A percentile compares a stretch with the other conserved stretches of the same genome.
Conservation (phyloP, 2,797 vertebrate genomes). For the Mormyrops attenuatus region DNA sequence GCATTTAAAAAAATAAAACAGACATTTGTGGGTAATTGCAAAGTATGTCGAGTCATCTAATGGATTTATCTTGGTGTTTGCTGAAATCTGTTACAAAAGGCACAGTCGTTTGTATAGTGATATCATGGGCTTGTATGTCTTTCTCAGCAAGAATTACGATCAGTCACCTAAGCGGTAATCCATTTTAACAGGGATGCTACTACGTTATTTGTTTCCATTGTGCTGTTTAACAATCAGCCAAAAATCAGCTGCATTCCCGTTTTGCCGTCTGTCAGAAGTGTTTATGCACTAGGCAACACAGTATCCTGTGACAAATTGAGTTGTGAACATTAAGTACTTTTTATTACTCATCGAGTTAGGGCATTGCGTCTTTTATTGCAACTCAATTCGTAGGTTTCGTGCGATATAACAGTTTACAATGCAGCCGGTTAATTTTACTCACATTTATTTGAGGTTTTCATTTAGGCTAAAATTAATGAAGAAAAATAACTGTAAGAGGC, state of each 20-base stretch:
- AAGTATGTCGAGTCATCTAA: neutral
- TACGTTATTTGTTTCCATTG: neutral
- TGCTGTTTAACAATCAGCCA: neutral
- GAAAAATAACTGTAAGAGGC: neutral
- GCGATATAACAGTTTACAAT: conserved; percentile 16
- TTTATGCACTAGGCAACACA: neutral
- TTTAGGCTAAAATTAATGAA: neutral
- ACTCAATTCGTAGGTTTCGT: conserved; percentile 17
- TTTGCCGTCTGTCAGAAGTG: neutral
- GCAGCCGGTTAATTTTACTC: neutral
- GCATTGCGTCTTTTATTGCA: conserved; percentile 4
- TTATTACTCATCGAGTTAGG: conserved; percentile 10
- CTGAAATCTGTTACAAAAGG: neutral
- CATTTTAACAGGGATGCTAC: neutral
- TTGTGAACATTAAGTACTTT: conserved; percentile 20
- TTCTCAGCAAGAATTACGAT: neutral
- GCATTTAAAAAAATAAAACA: neutral
- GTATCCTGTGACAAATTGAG: conserved; percentile 27
- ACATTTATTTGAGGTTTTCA: neutral
- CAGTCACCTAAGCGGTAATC: neutral
- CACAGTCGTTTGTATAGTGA: neutral
- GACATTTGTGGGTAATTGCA: neutral
- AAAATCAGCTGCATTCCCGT: neutral
- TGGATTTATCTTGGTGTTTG: neutral
- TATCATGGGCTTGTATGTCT: neutral